Percentiles rank a stretch among this genome's conserved stretches.
Evolutionary conservation across 2,797 vertebrate genomes (phyloP).

Genomic region (Leptodactylus fallax): DNA sequence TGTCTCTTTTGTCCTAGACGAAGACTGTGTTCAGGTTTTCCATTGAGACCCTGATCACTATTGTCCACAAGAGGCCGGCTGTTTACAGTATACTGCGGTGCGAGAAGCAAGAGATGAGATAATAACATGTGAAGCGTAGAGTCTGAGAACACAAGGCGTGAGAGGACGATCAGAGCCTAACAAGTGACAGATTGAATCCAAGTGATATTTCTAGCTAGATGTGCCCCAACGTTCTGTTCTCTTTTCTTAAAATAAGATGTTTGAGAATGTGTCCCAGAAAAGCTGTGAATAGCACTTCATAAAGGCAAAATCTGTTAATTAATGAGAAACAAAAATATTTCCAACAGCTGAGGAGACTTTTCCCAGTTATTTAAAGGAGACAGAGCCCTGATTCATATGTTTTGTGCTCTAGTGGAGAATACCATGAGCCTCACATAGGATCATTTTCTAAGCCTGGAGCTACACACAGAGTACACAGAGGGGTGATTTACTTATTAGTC

Average conservation of each 20-base stretch:
- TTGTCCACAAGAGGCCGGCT: neutral
- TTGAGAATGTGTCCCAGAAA: constrained; percentile 26
- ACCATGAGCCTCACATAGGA: neutral
- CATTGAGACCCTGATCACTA: neutral
- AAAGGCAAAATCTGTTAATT: constrained; percentile 50
- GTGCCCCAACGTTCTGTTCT: constrained; percentile 26
- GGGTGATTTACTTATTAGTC: too few relatives aligned
- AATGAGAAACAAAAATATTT: constrained; percentile 47
- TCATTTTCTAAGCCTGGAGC: too few relatives aligned
- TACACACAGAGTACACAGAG: neutral
- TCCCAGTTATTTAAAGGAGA: constrained; percentile 33
- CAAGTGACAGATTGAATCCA: constrained; percentile 40
- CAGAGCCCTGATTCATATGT: too few relatives aligned
- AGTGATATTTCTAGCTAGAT: constrained; percentile 30
- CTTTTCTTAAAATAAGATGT: constrained; percentile 35
- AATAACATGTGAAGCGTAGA: neutral
- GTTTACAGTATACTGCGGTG: neutral
- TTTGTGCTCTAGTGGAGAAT: neutral
- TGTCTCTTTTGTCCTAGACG: neutral
- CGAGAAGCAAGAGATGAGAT: constrained; percentile 15
- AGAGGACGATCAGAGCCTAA: constrained; percentile 19
- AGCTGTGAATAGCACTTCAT: constrained; percentile 44
- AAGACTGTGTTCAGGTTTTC: neutral
- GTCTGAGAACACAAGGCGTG: neutral
- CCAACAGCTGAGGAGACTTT: constrained; percentile 16